Evolutionary conservation across 2,113 vertebrate genomes (phyloP).

Genomic region (Passer domesticus): DNA sequence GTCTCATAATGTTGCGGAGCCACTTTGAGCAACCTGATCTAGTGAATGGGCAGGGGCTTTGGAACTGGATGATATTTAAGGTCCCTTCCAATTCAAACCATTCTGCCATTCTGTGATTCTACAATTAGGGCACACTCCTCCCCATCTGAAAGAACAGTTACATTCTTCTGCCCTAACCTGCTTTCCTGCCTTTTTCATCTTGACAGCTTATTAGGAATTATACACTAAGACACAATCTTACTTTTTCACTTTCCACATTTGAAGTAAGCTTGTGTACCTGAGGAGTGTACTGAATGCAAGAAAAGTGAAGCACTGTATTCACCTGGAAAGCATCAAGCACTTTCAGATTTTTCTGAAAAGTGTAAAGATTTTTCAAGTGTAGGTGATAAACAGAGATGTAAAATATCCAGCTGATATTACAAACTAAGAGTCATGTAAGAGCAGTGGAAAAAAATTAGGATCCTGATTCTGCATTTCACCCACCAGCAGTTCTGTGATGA

Average conservation of each 20-base stretch:
- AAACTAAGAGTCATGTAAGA: background rate
- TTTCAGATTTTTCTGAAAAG: background rate
- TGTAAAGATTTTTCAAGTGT: background rate
- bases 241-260: background rate
- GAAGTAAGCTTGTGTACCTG: background rate
- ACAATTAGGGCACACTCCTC: background rate
- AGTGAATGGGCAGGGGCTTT: background rate
- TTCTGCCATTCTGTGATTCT: background rate
- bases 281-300: background rate
- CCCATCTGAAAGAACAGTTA: background rate
- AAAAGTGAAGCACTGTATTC: background rate
- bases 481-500: background rate
- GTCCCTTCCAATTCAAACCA: background rate
- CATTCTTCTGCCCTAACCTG: background rate
- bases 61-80: background rate
- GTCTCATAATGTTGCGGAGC: background rate
- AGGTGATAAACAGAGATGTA: background rate
- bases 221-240: background rate
- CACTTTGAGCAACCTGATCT: background rate
- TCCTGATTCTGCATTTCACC: background rate
- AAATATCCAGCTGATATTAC: slow-evolving; percentile 31
- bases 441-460: background rate
- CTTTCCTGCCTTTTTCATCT: background rate
- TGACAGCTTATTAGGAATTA: background rate
- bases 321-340: background rate